Evolutionary conservation across 2,888 invertebrate species (phyloP).

Genomic region (Eupithecia pulchellata): DNA sequence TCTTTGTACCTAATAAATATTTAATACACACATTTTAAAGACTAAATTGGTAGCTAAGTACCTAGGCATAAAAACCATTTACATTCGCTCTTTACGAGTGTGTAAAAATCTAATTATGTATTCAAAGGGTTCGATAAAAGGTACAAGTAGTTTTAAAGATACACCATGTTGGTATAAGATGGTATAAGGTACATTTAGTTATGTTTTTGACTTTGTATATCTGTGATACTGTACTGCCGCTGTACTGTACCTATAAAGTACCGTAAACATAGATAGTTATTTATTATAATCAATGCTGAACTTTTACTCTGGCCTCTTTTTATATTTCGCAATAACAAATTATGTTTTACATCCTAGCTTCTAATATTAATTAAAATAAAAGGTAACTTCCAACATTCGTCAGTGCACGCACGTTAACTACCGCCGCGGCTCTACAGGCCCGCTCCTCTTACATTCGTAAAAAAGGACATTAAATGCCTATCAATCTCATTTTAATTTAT

Average conservation of each 20-base stretch:
- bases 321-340: constrained; percentile 73
- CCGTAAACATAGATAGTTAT: constrained; percentile 6
- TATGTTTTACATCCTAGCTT: constrained; percentile 74
- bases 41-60: neutral
- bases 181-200: neutral
- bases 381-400: constrained; percentile 81
- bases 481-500: constrained; percentile 68
- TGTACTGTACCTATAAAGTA: no score
- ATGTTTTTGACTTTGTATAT: neutral
- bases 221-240: no score
- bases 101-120: neutral
- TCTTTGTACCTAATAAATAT: constrained; percentile 10
- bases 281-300: constrained; percentile 69
- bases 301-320: constrained; percentile 74
- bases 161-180: neutral
- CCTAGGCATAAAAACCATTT: neutral
- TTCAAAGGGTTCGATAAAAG: neutral
- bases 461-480: constrained; percentile 75
- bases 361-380: constrained; percentile 78
- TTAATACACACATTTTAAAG: neutral
- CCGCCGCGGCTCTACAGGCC: constrained; percentile 19
- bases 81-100: neutral
- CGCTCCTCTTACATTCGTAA: constrained; percentile 53
- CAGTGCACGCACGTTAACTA: constrained; percentile 39
- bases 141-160: constrained; percentile 7